Evolutionary conservation across 2,113 vertebrate species (phyloP).

Genomic region (Anguilla japonica): DNA sequence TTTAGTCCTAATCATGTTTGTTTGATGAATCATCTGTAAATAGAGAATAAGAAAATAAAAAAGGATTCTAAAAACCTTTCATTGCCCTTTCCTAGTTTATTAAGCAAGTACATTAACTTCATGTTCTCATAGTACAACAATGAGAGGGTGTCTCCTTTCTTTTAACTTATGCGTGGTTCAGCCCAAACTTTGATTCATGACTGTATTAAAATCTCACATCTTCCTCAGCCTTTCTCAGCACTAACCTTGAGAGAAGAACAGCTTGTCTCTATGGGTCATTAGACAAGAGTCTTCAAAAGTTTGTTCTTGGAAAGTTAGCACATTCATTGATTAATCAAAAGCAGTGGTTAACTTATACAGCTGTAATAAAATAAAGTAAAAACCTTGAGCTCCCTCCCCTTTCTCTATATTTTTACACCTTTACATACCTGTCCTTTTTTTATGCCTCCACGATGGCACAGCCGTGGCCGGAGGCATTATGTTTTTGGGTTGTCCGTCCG

Average conservation of each 20-base stretch:
- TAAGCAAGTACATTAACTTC: not conserved
- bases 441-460: too few species aligned
- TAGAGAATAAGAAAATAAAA: too few species aligned
- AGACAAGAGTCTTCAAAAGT: slow-evolving; percentile 41
- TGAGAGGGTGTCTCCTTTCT: not conserved
- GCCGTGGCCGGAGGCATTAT: too few species aligned
- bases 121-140: not conserved
- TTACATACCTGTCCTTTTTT: too few species aligned
- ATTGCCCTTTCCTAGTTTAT: not conserved
- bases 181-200: slow-evolving; percentile 27
- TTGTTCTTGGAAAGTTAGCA: slow-evolving; percentile 22
- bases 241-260: slow-evolving; percentile 49
- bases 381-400: not conserved
- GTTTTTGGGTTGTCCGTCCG: too few species aligned
- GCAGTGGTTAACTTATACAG: not conserved
- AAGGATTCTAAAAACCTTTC: not conserved
- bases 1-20: too few species aligned
- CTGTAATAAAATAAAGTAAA: not conserved
- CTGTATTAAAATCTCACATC: slow-evolving; percentile 22
- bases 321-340: not conserved
- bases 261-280: slow-evolving; percentile 42
- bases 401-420: not conserved
- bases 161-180: slow-evolving; percentile 7
- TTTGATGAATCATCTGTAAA: too few species aligned
- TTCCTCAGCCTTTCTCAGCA: slow-evolving; percentile 26